A percentile compares a stretch with the other conserved stretches of the same genome.
Evolutionary conservation across 2,113 vertebrate genomes (phyloP).

Genomic region (Gambusia affinis): DNA sequence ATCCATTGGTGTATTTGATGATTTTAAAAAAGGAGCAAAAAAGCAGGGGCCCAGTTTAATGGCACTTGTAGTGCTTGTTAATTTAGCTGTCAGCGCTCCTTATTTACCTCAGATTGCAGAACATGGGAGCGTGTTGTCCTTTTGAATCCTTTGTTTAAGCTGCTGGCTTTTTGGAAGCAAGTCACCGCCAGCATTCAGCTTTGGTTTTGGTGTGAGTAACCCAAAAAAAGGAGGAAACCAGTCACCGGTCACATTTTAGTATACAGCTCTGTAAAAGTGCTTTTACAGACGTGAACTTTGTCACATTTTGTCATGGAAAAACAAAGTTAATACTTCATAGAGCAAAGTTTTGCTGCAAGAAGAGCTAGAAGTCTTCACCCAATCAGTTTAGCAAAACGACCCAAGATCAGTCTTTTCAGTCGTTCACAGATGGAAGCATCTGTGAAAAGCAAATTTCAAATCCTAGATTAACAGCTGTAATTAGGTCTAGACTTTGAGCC

Average conservation of each 20-base stretch:
- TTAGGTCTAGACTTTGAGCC: background rate
- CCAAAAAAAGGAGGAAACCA: constrained; percentile 9
- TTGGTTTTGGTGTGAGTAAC: constrained; percentile 6
- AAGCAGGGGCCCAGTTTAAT: constrained; percentile 42
- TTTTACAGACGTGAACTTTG: too few relatives aligned
- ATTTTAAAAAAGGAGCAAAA: background rate
- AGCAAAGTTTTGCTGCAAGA: background rate
- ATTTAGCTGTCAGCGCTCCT: constrained; percentile 64
- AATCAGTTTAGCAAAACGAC: too few relatives aligned
- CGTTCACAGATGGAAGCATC: background rate
- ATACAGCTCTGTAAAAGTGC: background rate
- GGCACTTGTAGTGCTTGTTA: constrained; percentile 57
- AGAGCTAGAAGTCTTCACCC: background rate
- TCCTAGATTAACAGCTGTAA: background rate
- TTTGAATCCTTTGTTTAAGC: constrained; percentile 22
- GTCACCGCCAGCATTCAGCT: constrained; percentile 24
- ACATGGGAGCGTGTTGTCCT: constrained; percentile 35
- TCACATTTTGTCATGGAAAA: background rate
- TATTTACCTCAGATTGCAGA: constrained; percentile 56
- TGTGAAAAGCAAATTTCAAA: background rate
- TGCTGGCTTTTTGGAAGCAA: constrained; percentile 17
- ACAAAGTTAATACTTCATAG: background rate
- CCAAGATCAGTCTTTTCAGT: background rate
- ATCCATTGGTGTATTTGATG: constrained; percentile 23
- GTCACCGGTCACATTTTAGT: background rate